A percentile compares a stretch with the other conserved stretches of the same genome.
phyloP scores from a whole-genome alignment of 2,113 vertebrate species.

The Coptodon rendalli region DNA sequence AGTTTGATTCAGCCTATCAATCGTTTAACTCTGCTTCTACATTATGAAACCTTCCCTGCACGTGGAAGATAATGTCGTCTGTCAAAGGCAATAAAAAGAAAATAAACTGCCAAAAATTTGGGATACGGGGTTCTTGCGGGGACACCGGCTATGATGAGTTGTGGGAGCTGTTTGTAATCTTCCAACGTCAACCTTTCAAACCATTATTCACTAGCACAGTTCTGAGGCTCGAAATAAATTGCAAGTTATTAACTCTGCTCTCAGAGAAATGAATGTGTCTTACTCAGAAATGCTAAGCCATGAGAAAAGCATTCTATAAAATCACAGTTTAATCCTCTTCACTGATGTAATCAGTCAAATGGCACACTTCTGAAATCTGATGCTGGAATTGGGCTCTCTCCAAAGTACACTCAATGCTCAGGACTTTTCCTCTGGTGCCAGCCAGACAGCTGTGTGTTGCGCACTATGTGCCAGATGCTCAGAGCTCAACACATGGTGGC shows the following conservation, averaged over 20 bases:
- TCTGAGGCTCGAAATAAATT: slow-evolving; percentile 19
- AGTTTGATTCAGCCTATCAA: slow-evolving; percentile 16
- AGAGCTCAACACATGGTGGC: slow-evolving; percentile 23
- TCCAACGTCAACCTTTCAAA: slow-evolving; percentile 3
- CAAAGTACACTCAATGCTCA: slow-evolving; percentile 32
- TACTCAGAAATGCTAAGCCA: slow-evolving; percentile 47
- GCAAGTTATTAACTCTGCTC: slow-evolving; percentile 34
- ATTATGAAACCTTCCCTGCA: background rate
- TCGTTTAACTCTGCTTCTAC: background rate
- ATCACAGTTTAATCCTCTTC: slow-evolving; percentile 48
- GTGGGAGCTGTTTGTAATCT: slow-evolving; percentile 32
- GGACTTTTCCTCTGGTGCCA: slow-evolving; percentile 39
- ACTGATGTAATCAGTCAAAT: slow-evolving; percentile 48
- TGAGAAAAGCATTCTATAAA: slow-evolving; percentile 36
- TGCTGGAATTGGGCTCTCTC: slow-evolving; percentile 34
- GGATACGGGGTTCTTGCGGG: background rate
- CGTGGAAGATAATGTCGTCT: slow-evolving; percentile 20
- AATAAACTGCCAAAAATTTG: slow-evolving; percentile 2
- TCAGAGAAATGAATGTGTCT: slow-evolving; percentile 35
- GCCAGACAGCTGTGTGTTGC: slow-evolving; percentile 42
- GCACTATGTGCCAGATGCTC: slow-evolving; percentile 33
- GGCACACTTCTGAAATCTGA: slow-evolving; percentile 45
- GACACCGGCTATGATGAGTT: background rate
- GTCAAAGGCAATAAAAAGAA: slow-evolving; percentile 4
- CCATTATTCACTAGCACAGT: slow-evolving; percentile 32